Base-by-base conservation (phyloP, 2,888 invertebrate species). In the Acleris cristana region DNA sequence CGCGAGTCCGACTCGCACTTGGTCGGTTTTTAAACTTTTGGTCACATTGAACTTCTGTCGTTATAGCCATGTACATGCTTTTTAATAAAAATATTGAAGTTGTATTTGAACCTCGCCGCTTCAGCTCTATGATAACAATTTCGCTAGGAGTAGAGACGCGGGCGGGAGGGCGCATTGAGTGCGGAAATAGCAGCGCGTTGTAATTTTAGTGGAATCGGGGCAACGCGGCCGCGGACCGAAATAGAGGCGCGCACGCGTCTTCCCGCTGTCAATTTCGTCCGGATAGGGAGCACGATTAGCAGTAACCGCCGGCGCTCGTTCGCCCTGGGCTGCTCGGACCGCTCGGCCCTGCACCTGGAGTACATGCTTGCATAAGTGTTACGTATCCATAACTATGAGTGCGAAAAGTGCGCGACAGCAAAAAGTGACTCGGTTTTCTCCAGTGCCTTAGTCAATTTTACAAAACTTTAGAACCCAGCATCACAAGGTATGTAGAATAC, bases 151-250 rank as follows among this genome's bases (percentile, higher is more conserved):
- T 83, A 86, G 57, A 81, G 80, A 85, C 81, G 83, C 80, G 77
- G 76, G 79, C 78, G 76, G 79, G 86, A 83, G 85, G 80, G 86
- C 87, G 81, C 85, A 80, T 79, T 77, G 82, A 82, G 92, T 90
- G 91, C 92, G 92, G 92, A 92, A 92, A 92, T 92, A 92, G 91
- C 89, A 80, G 74, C 85, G 84, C 86, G 88, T 86, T 86, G 89
- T 92, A 92, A 92, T 92, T 92, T 92, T 90, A 92, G 90, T 92
- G 86, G 85, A 92, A 92, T 90, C 92, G 88, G 92, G 92, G 92
- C 92, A 92, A 92, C 89, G 81, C 90, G 89, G 90, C 85, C 92
- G 86, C 88, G 86, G 82, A 89, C 89, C 82, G 86, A 92, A 92
- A 92, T 92, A 92, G 91, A 83, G 86, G 81, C 87, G 82, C 84